phyloP scores from a whole-genome alignment of 2,797 vertebrate species.

The Linurgus olivaceus region DNA sequence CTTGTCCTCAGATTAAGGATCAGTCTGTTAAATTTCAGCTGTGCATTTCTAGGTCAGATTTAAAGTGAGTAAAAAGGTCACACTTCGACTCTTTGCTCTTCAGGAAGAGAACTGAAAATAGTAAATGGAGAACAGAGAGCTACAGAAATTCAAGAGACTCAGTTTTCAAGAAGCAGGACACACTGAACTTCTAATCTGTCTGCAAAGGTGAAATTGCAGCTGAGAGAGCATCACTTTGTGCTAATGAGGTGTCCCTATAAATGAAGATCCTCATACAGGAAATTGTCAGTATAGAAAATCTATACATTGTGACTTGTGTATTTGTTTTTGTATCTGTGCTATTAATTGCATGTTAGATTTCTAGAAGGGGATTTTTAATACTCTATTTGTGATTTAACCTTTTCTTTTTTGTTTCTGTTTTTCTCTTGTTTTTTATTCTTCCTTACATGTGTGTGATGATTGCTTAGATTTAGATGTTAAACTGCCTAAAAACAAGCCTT shows the following conservation, averaged over 20 bases:
- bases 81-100: not conserved
- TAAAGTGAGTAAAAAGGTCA: not conserved
- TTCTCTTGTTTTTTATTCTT: not conserved
- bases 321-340: not conserved
- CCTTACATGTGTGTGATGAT: not conserved
- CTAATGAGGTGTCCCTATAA: not conserved
- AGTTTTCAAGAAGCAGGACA: not conserved
- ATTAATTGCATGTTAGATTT: not conserved
- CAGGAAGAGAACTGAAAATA: not conserved
- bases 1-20: not conserved
- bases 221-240: not conserved
- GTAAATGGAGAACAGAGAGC: not conserved
- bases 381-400: not conserved
- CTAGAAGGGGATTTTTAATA: not conserved
- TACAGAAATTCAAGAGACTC: not conserved
- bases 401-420: not conserved
- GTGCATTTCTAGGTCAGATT: not conserved
- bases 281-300: not conserved
- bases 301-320: not conserved
- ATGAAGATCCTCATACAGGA: not conserved
- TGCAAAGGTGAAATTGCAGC: not conserved
- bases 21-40: not conserved
- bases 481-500: not conserved
- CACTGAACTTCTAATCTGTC: not conserved
- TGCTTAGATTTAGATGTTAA: not conserved